Evolutionary conservation across 2,113 vertebrate genomes (phyloP), one percentile per base, ranked within the genome.

Genomic region (Balaenoptera acutorostrata): DNA sequence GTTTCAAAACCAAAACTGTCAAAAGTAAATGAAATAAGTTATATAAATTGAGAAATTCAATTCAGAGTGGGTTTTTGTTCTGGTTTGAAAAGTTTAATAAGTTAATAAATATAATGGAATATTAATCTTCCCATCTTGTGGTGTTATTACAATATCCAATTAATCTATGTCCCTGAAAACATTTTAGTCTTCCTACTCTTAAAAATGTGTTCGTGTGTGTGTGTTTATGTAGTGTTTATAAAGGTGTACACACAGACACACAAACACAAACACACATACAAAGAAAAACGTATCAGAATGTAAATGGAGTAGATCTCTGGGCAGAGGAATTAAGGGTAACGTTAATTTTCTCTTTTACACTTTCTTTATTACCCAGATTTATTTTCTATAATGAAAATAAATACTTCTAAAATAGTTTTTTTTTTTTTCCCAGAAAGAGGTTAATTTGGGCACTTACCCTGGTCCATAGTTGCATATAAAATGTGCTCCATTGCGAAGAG

Each of bases 401-500:
- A 89, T 61, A 71, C 23, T 78, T 93, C 2, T 63, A 88, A 83
- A 75, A 69, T 86, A 80, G 9, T 72, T 23, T 23, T 27, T 66
- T n/a, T 61, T 18, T 31, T 20, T 86, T 36, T 15, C 11, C 20
- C 12, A 68, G 23, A 90, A 94, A 75, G 29, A 91, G 39, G 39
- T 92, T 93, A 72, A 95, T 84, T 81, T 88, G 78, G 88, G 68
- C 18, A 98, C 98, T 98, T 98, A 99, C 98, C 61, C 66, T 94
- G 98, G 98, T 97, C 96, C 99, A 0, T 99, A 99, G 97, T 99
- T 3, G 46, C 99, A 99, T 97, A 99, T 74, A 92, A 99, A 99
- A 98, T 98, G 98, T 39, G 98, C 98, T 94, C 5, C 98, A 6
- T 87, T 17, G 14, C 8, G 1, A 55, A 98, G 6, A 2, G 0